Evolutionary conservation across 2,113 vertebrate species (phyloP).

Genomic region (Circaetus cinerascens): DNA sequence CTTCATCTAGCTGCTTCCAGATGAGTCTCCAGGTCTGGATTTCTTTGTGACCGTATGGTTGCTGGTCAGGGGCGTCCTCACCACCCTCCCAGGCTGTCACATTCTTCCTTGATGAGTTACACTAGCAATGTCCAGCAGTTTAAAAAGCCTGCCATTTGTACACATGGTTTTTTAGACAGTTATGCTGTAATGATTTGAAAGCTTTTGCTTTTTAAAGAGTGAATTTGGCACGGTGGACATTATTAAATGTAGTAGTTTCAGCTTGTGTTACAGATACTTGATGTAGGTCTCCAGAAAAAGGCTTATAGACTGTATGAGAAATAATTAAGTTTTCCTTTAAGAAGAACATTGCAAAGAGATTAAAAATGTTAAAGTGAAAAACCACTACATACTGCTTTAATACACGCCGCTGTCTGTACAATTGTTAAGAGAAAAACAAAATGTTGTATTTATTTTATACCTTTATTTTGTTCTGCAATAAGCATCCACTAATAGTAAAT

Average conservation of each 20-base stretch:
- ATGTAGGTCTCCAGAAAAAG: not conserved
- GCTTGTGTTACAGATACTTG: not conserved
- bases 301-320: not conserved
- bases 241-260: conserved; percentile 5
- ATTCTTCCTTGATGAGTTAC: not conserved
- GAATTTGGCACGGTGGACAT: not conserved
- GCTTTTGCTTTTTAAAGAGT: not conserved
- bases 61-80: not conserved
- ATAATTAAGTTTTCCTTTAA: conserved; percentile 2
- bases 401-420: not conserved
- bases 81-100: not conserved
- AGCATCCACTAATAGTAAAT: not conserved
- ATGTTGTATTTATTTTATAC: not conserved
- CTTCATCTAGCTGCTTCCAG: not conserved
- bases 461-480: not conserved
- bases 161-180: not conserved
- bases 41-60: not conserved
- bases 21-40: not conserved
- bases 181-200: not conserved
- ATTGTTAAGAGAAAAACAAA: not conserved
- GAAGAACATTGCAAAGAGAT: not conserved
- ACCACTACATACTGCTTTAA: not conserved
- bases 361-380: not conserved
- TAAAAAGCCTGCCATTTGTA: not conserved
- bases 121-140: not conserved